Conservation (phyloP, 2,113 vertebrate genomes). For the Chaetops frenatus region DNA sequence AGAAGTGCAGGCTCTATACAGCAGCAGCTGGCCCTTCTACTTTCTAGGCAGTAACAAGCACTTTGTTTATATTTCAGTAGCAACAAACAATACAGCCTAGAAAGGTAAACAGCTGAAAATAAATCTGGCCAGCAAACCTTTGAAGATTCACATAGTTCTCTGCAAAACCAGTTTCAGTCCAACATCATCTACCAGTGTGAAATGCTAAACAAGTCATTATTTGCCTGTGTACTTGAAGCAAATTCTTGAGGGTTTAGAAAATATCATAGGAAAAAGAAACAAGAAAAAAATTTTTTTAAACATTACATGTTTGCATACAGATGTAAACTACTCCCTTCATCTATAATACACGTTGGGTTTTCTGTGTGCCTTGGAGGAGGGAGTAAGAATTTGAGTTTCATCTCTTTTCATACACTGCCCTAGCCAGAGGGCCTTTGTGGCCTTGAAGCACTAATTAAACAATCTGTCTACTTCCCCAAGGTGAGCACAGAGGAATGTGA, state of each 20-base stretch:
- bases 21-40: neutral
- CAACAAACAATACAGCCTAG: neutral
- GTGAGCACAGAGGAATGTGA: neutral
- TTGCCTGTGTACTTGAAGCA: neutral
- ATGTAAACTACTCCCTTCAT: neutral
- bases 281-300: neutral
- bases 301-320: neutral
- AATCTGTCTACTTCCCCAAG: neutral
- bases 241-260: neutral
- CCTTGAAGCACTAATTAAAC: conserved; percentile 22
- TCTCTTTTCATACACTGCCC: neutral
- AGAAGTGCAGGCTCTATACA: neutral
- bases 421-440: conserved; percentile 1
- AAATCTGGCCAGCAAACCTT: neutral
- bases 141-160: neutral
- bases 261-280: neutral
- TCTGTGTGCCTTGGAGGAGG: neutral
- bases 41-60: neutral
- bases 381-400: neutral
- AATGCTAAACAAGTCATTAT: neutral
- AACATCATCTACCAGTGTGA: neutral
- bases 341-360: neutral
- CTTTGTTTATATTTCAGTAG: neutral
- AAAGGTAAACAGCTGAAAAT: neutral
- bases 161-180: neutral